Evolutionary conservation across 2,888 invertebrate genomes (phyloP).

Genomic region (Abrostola tripartita): DNA sequence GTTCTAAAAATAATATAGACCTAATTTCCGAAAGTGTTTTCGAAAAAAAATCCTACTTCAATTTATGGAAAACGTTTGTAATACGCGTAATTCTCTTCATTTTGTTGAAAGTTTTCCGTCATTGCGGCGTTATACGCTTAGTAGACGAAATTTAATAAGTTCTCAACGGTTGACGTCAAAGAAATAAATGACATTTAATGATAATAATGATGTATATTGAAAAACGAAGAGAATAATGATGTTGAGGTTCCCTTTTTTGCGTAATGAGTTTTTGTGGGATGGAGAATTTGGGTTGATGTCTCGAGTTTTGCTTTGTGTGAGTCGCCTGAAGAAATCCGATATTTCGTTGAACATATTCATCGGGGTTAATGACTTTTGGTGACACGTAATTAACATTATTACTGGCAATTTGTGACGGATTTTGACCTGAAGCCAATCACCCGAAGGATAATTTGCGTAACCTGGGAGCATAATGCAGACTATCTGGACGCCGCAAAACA

Average conservation of each 20-base stretch:
- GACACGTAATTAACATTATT: too few relatives aligned
- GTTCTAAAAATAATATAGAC: slow-evolving; percentile 20
- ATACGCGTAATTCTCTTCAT: slow-evolving; percentile 47
- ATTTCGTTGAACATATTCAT: too few relatives aligned
- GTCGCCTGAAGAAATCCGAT: neutral
- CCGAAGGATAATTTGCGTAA: too few relatives aligned
- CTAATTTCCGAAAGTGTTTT: slow-evolving; percentile 48
- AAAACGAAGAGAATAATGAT: slow-evolving; percentile 43
- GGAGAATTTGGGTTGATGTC: neutral
- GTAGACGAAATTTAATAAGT: slow-evolving; percentile 51
- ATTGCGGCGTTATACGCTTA: slow-evolving; percentile 36
- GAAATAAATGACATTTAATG: slow-evolving; percentile 48
- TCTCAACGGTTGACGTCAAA: slow-evolving; percentile 28
- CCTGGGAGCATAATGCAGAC: too few relatives aligned
- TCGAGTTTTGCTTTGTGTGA: neutral
- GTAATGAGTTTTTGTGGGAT: slow-evolving; percentile 29
- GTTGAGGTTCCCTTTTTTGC: slow-evolving; percentile 18
- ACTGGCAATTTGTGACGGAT: too few relatives aligned
- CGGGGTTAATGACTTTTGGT: too few relatives aligned
- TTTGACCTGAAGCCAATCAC: slow-evolving; percentile 14
- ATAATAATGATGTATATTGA: slow-evolving; percentile 46
- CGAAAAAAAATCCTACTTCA: slow-evolving; percentile 36
- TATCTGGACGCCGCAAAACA: too few relatives aligned
- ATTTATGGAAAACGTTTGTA: slow-evolving; percentile 44
- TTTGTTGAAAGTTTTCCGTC: slow-evolving; percentile 37